phyloP scores from a whole-genome alignment of 2,797 vertebrate genomes.

The Streptopelia turtur region DNA sequence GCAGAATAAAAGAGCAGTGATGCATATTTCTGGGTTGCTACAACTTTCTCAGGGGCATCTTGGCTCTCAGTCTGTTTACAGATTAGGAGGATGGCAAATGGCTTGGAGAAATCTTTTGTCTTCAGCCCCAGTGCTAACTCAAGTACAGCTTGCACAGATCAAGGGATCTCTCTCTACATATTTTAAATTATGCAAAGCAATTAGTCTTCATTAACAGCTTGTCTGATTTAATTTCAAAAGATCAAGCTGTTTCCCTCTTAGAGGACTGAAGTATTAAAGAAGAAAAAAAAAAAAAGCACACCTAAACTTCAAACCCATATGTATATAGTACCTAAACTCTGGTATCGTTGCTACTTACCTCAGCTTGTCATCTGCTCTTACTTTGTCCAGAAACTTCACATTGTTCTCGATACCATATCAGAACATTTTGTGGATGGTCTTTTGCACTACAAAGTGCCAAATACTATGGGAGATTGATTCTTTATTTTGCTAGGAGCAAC shows the following conservation, averaged over 20 bases:
- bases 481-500: not conserved
- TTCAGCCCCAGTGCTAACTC: not conserved
- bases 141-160: not conserved
- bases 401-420: not conserved
- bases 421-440: not conserved
- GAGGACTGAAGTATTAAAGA: not conserved
- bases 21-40: not conserved
- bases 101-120: not conserved
- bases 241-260: constrained; percentile 30
- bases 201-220: constrained; percentile 51
- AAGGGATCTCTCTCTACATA: not conserved
- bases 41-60: not conserved
- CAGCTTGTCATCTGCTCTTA: not conserved
- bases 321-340: not conserved
- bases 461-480: not conserved
- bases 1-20: not conserved
- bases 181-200: constrained; percentile 46
- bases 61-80: not conserved
- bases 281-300: not conserved
- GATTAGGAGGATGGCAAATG: not conserved
- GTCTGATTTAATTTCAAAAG: constrained; percentile 44
- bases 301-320: not conserved
- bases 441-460: constrained; percentile 3
- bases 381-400: constrained; percentile 21
- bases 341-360: not conserved